Evolutionary conservation across 2,797 vertebrate genomes (phyloP).

Genomic region (Alca torda): DNA sequence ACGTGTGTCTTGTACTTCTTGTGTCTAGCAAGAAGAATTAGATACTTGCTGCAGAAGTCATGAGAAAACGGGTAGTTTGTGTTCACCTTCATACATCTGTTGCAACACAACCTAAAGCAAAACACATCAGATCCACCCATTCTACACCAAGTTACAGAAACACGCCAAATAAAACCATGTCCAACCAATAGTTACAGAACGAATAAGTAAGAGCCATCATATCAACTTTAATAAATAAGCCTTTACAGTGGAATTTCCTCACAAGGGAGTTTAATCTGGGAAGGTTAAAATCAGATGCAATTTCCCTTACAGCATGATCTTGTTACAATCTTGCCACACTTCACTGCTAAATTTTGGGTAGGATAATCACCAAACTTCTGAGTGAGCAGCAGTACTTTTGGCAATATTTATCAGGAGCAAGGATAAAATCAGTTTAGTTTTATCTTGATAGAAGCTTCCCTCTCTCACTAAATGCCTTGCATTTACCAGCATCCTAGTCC

Average conservation of each 20-base stretch:
- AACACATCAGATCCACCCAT: neutral
- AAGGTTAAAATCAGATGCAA: neutral
- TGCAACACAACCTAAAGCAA: neutral
- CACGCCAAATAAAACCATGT: accelerated
- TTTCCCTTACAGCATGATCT: neutral
- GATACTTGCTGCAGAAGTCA: neutral
- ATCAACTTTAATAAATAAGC: neutral
- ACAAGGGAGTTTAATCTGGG: neutral
- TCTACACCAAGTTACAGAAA: neutral
- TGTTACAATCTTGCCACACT: neutral
- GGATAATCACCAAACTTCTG: neutral
- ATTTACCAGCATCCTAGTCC: neutral
- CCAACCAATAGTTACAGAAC: neutral
- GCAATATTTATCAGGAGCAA: neutral
- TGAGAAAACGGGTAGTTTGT: neutral
- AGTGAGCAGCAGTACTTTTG: neutral
- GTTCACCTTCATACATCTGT: neutral
- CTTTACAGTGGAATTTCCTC: neutral
- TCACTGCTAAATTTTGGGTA: neutral
- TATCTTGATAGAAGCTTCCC: neutral
- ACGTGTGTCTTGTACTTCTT: no score
- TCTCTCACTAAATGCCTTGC: neutral
- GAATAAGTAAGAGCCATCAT: neutral
- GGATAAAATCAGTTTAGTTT: neutral
- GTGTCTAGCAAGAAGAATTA: neutral